These are phyloP conservation scores for Tolypeutes matacus DNA, from an alignment of 2,797 vertebrate genomes.

Conservation along the genomic window DNA sequence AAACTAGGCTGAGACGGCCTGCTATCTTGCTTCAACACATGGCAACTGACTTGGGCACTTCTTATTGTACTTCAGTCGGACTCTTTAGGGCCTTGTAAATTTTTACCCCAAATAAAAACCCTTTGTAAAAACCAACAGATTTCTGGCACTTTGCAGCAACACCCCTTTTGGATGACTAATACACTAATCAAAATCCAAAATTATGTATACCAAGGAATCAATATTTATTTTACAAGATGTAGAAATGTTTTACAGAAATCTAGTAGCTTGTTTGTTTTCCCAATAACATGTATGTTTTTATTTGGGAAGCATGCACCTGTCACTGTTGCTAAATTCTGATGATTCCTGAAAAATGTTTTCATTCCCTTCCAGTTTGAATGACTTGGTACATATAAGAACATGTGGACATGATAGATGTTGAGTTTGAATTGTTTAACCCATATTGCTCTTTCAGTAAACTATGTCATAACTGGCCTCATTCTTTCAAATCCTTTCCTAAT, in stretches of 20 bases:
- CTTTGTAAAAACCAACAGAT: too few relatives aligned
- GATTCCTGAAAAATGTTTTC: conserved; percentile 37
- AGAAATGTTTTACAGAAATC: background rate
- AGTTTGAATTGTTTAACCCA: conserved; percentile 36
- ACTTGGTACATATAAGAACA: background rate
- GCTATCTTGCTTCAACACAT: too few relatives aligned
- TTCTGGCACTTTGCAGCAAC: too few relatives aligned
- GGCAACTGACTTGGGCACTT: too few relatives aligned
- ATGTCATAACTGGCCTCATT: conserved; percentile 36
- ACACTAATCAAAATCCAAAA: conserved; percentile 13
- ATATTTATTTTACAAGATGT: background rate
- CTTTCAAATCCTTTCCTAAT: background rate
- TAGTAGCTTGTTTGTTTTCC: conserved; percentile 36
- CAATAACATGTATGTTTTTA: conserved; percentile 42
- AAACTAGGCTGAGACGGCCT: too few relatives aligned
- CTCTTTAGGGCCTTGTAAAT: too few relatives aligned
- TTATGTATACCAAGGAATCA: background rate
- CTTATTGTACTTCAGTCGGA: too few relatives aligned
- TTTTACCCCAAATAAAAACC: too few relatives aligned
- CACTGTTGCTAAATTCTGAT: conserved; percentile 61
- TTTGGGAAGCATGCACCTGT: conserved; percentile 50
- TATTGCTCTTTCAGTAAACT: background rate
- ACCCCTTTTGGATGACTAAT: too few relatives aligned
- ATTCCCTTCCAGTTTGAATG: conserved; percentile 32
- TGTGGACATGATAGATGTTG: background rate